phyloP scores from a whole-genome alignment of 2,797 vertebrate species.

The Kryptopterus vitreolus region DNA sequence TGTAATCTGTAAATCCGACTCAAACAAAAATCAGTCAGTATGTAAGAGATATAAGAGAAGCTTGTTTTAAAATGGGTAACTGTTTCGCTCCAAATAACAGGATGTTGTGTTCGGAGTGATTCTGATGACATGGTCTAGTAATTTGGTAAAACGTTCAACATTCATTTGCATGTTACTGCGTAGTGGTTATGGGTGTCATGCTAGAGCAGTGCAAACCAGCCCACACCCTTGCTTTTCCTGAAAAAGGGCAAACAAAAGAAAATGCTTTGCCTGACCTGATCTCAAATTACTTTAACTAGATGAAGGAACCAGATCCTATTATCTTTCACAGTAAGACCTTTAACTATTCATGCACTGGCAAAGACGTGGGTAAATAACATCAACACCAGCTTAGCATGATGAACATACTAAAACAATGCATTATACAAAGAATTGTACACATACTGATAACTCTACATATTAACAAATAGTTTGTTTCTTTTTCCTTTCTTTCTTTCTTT shows the following conservation, averaged over 20 bases:
- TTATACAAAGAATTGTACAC: not conserved
- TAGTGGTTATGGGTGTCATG: not conserved
- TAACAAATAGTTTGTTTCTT: not conserved
- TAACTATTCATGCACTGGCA: conserved; percentile 38
- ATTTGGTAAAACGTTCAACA: conserved; percentile 19
- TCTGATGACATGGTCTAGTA: not conserved
- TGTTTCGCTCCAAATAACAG: not conserved
- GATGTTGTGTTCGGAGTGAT: conserved; percentile 8
- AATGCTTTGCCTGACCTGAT: conserved; percentile 35
- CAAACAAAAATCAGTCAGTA: not conserved
- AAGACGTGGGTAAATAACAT: conserved; percentile 25
- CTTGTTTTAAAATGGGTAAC: not conserved
- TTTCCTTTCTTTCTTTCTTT: not conserved
- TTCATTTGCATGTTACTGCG: conserved; percentile 28
- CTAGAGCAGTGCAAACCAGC: conserved; percentile 1
- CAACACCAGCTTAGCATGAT: not conserved
- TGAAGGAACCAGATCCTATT: conserved; percentile 41
- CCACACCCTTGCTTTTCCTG: conserved; percentile 14
- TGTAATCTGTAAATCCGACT: not conserved
- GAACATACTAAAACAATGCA: not conserved
- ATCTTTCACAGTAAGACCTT: conserved; percentile 40
- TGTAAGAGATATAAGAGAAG: not conserved
- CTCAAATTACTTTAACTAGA: conserved; percentile 46
- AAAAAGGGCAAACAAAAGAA: conserved; percentile 34
- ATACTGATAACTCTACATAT: not conserved